phyloP scores from a whole-genome alignment of 2,113 vertebrate species.

The Phaethon lepturus region DNA sequence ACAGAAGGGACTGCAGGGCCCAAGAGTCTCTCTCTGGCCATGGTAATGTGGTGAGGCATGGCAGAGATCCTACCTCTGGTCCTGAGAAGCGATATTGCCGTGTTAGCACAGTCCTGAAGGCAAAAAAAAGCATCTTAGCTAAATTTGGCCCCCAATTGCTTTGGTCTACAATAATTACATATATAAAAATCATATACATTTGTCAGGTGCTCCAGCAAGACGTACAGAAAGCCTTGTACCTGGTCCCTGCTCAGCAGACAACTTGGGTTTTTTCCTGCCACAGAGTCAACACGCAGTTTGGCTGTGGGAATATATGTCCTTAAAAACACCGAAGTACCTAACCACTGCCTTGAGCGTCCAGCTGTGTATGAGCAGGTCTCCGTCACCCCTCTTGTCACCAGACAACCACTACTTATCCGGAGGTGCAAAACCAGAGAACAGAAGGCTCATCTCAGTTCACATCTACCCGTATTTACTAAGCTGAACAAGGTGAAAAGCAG shows the following conservation, averaged over 20 bases:
- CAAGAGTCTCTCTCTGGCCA: background rate
- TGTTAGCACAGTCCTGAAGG: background rate
- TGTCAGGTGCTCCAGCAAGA: background rate
- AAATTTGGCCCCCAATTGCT: background rate
- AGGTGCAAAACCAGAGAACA: background rate
- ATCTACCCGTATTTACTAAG: background rate
- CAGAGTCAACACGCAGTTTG: background rate
- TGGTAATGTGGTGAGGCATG: rapidly evolving
- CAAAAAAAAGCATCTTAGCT: background rate
- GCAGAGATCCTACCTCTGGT: background rate
- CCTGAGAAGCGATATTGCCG: background rate
- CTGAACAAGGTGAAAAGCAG: background rate
- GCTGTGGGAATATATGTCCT: background rate
- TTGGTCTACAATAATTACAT: background rate
- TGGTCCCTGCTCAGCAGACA: background rate
- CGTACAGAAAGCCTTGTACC: constrained; percentile 26
- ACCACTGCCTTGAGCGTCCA: background rate
- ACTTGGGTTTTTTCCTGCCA: constrained; percentile 16
- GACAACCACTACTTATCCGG: background rate
- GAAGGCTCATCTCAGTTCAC: background rate
- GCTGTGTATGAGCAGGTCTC: background rate
- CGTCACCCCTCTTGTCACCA: background rate
- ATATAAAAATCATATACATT: constrained; percentile 3
- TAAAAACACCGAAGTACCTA: constrained; percentile 4
- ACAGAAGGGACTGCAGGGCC: background rate